Evolutionary conservation across 2,888 invertebrate species (phyloP).

Genomic region (Acronicta leporina): DNA sequence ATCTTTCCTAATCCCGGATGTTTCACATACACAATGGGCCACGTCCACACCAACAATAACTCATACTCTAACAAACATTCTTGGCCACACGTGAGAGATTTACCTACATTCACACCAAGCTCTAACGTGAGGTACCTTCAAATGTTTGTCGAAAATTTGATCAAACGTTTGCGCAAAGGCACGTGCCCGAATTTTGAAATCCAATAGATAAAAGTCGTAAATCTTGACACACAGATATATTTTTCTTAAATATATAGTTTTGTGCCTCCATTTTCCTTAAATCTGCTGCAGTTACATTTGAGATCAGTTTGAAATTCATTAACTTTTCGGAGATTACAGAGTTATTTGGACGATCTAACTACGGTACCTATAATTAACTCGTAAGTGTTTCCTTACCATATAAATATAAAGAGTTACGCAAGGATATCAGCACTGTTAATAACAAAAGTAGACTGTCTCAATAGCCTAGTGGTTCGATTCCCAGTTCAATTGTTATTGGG

Average conservation of each 20-base stretch:
- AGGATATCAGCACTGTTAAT: too few relatives aligned
- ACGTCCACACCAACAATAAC: constrained; percentile 38
- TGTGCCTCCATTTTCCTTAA: constrained; percentile 14
- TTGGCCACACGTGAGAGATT: constrained; percentile 35
- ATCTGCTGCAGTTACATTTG: constrained; percentile 2
- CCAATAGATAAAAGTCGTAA: constrained; percentile 55
- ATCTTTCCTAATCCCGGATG: constrained; percentile 22
- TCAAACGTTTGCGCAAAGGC: constrained; percentile 34
- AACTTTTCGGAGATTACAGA: too few relatives aligned
- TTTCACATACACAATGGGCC: constrained; percentile 29
- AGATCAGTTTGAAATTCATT: constrained; percentile 1
- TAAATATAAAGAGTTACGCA: too few relatives aligned
- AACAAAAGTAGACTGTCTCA: too few relatives aligned
- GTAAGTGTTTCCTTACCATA: too few relatives aligned
- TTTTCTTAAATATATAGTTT: constrained; percentile 34
- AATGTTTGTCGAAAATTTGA: constrained; percentile 16
- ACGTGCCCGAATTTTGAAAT: constrained; percentile 44
- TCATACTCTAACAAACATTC: constrained; percentile 46
- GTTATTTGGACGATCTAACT: too few relatives aligned
- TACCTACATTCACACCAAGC: constrained; percentile 24
- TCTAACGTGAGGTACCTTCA: neutral
- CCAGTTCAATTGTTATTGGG: too few relatives aligned
- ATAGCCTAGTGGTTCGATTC: too few relatives aligned
- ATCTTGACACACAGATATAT: constrained; percentile 44
- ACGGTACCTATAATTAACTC: too few relatives aligned